Evolutionary conservation across 2,888 invertebrate species (phyloP).

Genomic region (Trissolcus japonicus): DNA sequence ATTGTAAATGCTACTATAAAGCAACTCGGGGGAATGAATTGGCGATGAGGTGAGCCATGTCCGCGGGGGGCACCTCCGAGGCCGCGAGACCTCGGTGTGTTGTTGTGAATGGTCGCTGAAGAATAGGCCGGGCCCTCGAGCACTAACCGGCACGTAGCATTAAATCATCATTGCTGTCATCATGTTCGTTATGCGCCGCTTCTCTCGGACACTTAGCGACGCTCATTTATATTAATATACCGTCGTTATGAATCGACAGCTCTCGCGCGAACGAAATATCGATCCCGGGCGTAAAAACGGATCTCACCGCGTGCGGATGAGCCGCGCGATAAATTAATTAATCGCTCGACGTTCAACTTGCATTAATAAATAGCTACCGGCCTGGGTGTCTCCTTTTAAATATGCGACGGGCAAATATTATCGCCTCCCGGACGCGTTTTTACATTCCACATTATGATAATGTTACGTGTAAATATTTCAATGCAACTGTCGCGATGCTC

Average conservation of each 20-base stretch:
- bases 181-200: slow-evolving; percentile 74
- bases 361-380: slow-evolving; percentile 34
- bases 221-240: slow-evolving; percentile 61
- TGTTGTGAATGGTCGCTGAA: slow-evolving; percentile 70
- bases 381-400: slow-evolving; percentile 17
- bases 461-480: slow-evolving; percentile 50
- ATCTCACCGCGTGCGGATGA: slow-evolving; percentile 5
- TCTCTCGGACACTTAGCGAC: slow-evolving; percentile 64
- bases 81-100: slow-evolving; percentile 47
- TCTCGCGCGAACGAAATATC: slow-evolving; percentile 42
- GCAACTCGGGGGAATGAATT: slow-evolving; percentile 65
- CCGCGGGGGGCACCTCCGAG: slow-evolving; percentile 65
- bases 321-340: slow-evolving; percentile 43
- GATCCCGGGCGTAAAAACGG: slow-evolving; percentile 30
- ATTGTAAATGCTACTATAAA: slow-evolving; percentile 74
- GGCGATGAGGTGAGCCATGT: slow-evolving; percentile 62
- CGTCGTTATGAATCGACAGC: slow-evolving; percentile 53
- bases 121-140: slow-evolving; percentile 69
- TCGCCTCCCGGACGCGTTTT: slow-evolving; percentile 29
- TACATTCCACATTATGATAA: slow-evolving; percentile 50
- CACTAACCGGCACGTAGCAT: slow-evolving; percentile 70
- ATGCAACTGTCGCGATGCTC: slow-evolving; percentile 40
- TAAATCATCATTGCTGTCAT: slow-evolving; percentile 76
- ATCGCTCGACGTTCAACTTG: slow-evolving; percentile 38
- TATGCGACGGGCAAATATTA: slow-evolving; percentile 42